These are phyloP conservation scores for Loriculus beryllinus DNA, from an alignment of 2,797 vertebrate genomes.

Conservation along the genomic window DNA sequence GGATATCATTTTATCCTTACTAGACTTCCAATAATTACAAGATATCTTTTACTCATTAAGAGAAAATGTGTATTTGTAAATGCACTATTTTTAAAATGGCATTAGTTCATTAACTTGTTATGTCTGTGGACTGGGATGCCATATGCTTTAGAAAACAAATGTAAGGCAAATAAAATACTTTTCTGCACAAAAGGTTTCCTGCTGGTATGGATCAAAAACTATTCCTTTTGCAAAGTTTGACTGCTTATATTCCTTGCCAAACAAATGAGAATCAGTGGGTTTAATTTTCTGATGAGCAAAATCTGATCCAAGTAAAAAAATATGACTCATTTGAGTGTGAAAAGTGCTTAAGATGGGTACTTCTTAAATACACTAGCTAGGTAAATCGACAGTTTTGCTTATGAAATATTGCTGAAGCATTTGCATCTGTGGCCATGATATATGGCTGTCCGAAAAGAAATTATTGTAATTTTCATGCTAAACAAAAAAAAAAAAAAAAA, in stretches of 20 bases:
- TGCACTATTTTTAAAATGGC: neutral
- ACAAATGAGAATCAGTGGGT: neutral
- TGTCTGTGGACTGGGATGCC: neutral
- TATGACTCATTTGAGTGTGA: neutral
- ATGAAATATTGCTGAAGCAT: neutral
- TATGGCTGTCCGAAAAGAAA: neutral
- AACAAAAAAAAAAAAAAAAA: neutral
- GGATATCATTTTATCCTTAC: neutral
- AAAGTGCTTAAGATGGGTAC: neutral
- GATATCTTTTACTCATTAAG: neutral
- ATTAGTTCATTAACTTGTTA: neutral
- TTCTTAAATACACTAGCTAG: neutral
- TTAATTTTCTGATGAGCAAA: constrained; percentile 18
- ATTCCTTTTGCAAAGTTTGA: neutral
- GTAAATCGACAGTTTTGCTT: neutral
- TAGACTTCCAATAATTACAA: neutral
- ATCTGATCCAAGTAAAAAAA: constrained; percentile 7
- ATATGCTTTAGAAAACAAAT: neutral
- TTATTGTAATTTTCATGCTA: neutral
- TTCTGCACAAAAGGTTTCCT: neutral
- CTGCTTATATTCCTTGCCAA: neutral
- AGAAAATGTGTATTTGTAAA: neutral
- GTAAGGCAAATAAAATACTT: accelerated
- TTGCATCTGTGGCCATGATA: neutral
- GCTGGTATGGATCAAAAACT: neutral